Evolutionary conservation across 2,888 invertebrate species (phyloP).

Genomic region (Harpalus rufipes): DNA sequence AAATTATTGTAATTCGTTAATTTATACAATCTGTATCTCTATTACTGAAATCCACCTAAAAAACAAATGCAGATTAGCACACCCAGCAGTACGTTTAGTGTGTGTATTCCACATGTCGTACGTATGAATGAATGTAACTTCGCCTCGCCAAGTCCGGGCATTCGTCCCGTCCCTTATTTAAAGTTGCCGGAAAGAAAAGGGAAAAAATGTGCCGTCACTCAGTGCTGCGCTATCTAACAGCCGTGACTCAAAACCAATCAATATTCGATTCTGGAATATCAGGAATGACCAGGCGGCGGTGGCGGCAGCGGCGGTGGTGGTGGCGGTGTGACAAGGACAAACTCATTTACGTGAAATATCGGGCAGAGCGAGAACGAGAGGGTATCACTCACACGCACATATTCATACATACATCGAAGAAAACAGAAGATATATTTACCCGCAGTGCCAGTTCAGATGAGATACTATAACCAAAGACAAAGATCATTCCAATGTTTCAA

Average conservation of each 20-base stretch:
- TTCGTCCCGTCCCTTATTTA: conserved; percentile 22
- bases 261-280: conserved; percentile 67
- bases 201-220: conserved; percentile 62
- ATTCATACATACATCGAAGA: conserved; percentile 33
- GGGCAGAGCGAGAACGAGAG: conserved; percentile 46
- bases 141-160: background rate
- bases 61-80: no score
- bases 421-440: background rate
- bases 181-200: conserved; percentile 42
- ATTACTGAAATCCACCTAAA: no score
- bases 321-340: conserved; percentile 53
- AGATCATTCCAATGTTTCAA: no score
- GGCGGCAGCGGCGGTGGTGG: background rate
- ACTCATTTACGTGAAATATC: conserved; percentile 66
- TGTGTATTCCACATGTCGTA: no score
- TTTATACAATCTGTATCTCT: no score
- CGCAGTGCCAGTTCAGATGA: no score
- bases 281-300: conserved; percentile 51
- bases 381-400: conserved; percentile 39
- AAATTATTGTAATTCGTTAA: no score
- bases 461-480: no score
- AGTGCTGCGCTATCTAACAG: conserved; percentile 62
- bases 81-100: no score
- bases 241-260: conserved; percentile 67
- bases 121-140: conserved; percentile 13